Evolutionary conservation across 2,888 invertebrate species (phyloP), one percentile per base, ranked within the genome.

Genomic region (Ormyrus thymus): DNA sequence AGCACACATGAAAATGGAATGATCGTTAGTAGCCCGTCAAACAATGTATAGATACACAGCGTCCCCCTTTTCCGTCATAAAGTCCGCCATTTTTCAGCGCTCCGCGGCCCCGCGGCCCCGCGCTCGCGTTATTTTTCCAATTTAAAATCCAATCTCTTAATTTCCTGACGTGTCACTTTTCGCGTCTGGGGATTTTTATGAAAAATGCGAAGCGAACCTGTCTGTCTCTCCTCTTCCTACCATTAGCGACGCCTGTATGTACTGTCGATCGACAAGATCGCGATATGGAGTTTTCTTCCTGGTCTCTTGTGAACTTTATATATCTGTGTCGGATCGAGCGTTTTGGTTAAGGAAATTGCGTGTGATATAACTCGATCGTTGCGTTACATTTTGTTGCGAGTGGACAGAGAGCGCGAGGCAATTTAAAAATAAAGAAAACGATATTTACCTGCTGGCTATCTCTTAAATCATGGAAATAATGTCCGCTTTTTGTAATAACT

Each of bases 121-220:
- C 70, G 62, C 79, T 83, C 86, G 84, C 81, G 84, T 84, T 85
- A 86, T 88, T 87, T 87, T 87, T 86, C 85, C 88, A 88, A 88
- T 88, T 88, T 88, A 87, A 88, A 88, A 87, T 87, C 86, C 84
- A 86, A 86, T 87, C 87, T 87, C 86, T 88, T 88, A 88, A 88
- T 88, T 88, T 88, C 88, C 88, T 88, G 79, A 84, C 85, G 85
- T 86, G 88, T 88, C 88, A 88, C 87, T 85, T 86, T 84, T 85
- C 53, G 82, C 84, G 86, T 86, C 86, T 85, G 86, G 83, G 83
- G 85, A 70, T 65, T 74, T 87, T 87, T 88, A 85, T 86, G 85
- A 85, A 86, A 87, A 85, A 85, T 85, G 83, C 85, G 77, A 59
- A 85, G 85, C 83, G 84, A n/a, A 58, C 13, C 13, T 7, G 59